Evolutionary conservation across 2,113 vertebrate genomes (phyloP).

Genomic region (Cryptoleucopteryx plumbea): DNA sequence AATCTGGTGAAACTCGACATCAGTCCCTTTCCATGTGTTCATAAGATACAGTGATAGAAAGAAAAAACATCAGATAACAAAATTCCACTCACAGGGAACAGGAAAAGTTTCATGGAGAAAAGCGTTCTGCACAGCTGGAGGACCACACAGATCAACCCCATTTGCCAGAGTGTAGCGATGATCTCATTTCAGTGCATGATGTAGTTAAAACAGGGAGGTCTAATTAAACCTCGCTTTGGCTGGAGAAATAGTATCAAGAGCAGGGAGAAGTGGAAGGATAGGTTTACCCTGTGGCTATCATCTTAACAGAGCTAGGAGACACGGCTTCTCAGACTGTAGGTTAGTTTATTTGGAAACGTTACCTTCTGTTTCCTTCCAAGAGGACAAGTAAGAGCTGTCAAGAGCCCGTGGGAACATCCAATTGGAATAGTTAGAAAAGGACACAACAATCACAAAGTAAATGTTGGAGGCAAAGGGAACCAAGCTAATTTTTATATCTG

Average conservation of each 20-base stretch:
- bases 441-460: not conserved
- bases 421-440: not conserved
- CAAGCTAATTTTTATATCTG: not conserved
- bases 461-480: not conserved
- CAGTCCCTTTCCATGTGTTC: not conserved
- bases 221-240: slow-evolving; percentile 11
- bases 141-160: slow-evolving; percentile 60
- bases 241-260: slow-evolving; percentile 15
- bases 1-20: not conserved
- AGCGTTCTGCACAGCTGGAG: slow-evolving; percentile 59
- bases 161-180: slow-evolving; percentile 35
- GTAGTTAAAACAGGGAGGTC: slow-evolving; percentile 35
- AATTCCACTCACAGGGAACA: slow-evolving; percentile 12
- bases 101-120: slow-evolving; percentile 45
- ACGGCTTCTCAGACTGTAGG: not conserved
- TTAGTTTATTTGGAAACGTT: not conserved
- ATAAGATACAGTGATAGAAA: not conserved
- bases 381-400: not conserved
- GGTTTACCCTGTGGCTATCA: not conserved
- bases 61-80: not conserved
- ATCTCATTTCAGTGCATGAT: slow-evolving; percentile 55
- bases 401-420: not conserved
- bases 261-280: not conserved
- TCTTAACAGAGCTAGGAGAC: not conserved
- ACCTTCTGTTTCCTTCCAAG: not conserved